Evolutionary conservation across 2,113 vertebrate genomes (phyloP).

Genomic region (Speoplatyrhinus poulsoni): DNA sequence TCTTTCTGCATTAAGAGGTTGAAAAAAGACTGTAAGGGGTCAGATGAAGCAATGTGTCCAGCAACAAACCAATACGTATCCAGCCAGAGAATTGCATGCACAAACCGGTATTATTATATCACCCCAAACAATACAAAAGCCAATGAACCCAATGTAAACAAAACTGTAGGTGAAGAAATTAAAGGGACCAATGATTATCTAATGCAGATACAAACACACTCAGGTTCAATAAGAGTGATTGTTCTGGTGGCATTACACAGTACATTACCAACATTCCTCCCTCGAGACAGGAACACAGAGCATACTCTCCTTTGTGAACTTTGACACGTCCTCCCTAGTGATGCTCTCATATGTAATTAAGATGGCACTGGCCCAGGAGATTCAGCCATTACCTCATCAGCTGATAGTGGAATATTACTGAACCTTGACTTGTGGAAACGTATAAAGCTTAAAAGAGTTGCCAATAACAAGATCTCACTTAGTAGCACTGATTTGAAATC

Average conservation of each 20-base stretch:
- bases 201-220: too few relatives aligned
- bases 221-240: constrained; percentile 12
- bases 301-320: constrained; percentile 36
- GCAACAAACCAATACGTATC: too few relatives aligned
- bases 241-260: not conserved
- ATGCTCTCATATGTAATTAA: constrained; percentile 41
- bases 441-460: not conserved
- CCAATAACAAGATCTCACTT: not conserved
- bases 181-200: not conserved
- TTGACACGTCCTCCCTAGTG: constrained; percentile 32
- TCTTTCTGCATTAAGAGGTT: too few relatives aligned
- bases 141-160: too few relatives aligned
- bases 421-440: not conserved
- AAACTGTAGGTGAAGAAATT: not conserved
- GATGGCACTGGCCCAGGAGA: constrained; percentile 17
- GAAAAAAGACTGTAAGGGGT: too few relatives aligned
- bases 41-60: too few relatives aligned
- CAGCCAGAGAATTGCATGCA: too few relatives aligned
- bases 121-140: too few relatives aligned
- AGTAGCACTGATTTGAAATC: too few relatives aligned
- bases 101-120: too few relatives aligned
- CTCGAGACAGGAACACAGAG: constrained; percentile 2
- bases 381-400: constrained; percentile 34
- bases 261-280: constrained; percentile 2
- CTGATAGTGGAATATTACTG: constrained; percentile 14